Conservation (phyloP, 2,113 vertebrate genomes). For the Marmota monax region DNA sequence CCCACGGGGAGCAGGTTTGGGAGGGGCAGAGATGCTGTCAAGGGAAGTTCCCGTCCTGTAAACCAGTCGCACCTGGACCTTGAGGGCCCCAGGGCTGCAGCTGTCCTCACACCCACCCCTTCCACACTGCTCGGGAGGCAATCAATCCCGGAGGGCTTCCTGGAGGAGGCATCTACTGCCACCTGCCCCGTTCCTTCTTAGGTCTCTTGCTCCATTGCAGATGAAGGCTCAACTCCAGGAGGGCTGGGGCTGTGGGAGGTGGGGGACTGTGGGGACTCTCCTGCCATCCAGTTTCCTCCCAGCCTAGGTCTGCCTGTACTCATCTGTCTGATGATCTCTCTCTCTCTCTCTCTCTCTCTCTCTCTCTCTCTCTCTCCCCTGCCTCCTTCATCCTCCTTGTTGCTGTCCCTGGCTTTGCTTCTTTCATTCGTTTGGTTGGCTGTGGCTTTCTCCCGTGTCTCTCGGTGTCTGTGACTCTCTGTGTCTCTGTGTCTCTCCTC, state of each 20-base stretch:
- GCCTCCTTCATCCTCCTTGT: not conserved
- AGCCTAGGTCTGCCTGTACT: not conserved
- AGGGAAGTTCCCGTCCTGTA: not conserved
- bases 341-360: conserved; percentile 2
- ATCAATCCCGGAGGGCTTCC: not conserved
- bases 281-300: not conserved
- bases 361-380: not conserved
- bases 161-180: not conserved
- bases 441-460: not conserved
- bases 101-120: no score
- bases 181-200: not conserved
- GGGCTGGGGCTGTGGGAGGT: not conserved
- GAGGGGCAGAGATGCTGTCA: no score
- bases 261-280: not conserved
- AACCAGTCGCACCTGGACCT: no score
- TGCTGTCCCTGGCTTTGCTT: not conserved
- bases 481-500: not conserved
- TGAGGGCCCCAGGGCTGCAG: no score
- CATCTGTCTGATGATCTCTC: conserved; percentile 62
- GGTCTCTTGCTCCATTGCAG: not conserved
- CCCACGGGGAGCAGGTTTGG: accelerated
- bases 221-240: not conserved
- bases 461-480: not conserved
- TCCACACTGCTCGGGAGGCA: not conserved
- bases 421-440: not conserved